Percentiles rank a stretch among this genome's conserved stretches.
These are phyloP conservation scores for Holocentrus rufus DNA, from an alignment of 2,797 vertebrate genomes.

Conservation along the genomic window DNA sequence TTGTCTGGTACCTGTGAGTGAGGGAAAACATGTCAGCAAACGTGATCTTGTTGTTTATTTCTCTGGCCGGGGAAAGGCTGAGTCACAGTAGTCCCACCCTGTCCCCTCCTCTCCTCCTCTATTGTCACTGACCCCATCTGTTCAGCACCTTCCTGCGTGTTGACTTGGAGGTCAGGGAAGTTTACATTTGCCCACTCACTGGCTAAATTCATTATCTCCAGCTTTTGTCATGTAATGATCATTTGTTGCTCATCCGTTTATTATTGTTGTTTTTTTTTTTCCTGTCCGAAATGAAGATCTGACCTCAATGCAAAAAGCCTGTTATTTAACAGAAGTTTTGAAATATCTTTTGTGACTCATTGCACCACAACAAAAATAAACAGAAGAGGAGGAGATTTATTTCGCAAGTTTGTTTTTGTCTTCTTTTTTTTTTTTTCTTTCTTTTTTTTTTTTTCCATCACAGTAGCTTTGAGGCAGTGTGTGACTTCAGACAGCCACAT, in stretches of 20 bases:
- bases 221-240: neutral
- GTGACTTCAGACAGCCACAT: slow-evolving; percentile 29
- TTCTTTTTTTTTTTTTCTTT: too few relatives aligned
- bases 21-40: slow-evolving; percentile 32
- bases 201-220: slow-evolving; percentile 17
- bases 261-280: slow-evolving; percentile 13
- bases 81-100: slow-evolving; percentile 61
- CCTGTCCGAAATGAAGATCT: slow-evolving; percentile 1
- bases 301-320: slow-evolving; percentile 5
- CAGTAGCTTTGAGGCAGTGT: slow-evolving; percentile 17
- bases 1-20: slow-evolving; percentile 29
- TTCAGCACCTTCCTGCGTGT: slow-evolving; percentile 5
- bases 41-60: slow-evolving; percentile 66
- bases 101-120: slow-evolving; percentile 18
- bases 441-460: neutral
- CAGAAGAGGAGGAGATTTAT: slow-evolving; percentile 38
- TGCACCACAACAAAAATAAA: slow-evolving; percentile 37
- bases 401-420: slow-evolving; percentile 35
- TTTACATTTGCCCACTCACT: slow-evolving; percentile 13
- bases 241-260: slow-evolving; percentile 8
- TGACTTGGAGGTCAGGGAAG: slow-evolving; percentile 3
- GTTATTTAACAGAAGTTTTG: slow-evolving; percentile 10
- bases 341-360: slow-evolving; percentile 26
- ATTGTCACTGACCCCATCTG: slow-evolving; percentile 34
- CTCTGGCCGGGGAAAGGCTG: slow-evolving; percentile 63